A percentile compares a stretch with the other conserved stretches of the same genome.
Conservation (phyloP, 1,140 invertebrate species). For the Philotrypesis tridentata region DNA sequence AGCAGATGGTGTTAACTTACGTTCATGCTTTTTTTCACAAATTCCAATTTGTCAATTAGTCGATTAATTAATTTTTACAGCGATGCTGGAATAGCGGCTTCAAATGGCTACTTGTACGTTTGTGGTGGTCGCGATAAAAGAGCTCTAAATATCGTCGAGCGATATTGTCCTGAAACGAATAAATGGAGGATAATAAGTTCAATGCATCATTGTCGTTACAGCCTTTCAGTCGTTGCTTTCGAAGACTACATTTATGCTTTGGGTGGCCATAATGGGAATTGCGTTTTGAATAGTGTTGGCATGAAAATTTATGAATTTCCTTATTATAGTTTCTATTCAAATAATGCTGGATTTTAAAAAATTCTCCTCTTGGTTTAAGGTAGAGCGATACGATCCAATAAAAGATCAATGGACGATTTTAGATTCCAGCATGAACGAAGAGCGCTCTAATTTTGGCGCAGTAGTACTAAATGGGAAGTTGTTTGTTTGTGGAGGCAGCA, state of each 20-base stretch:
- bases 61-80: neutral
- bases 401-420: neutral
- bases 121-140: slow-evolving; percentile 1
- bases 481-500: slow-evolving; percentile 3
- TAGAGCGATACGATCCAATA: neutral
- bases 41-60: neutral
- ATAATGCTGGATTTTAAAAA: neutral
- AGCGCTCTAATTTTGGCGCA: neutral
- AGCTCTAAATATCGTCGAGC: neutral
- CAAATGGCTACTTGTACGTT: neutral
- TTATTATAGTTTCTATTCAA: neutral
- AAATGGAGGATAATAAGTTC: neutral
- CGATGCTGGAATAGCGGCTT: neutral
- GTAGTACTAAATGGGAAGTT: neutral
- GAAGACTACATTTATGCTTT: neutral
- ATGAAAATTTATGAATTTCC: neutral
- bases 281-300: neutral
- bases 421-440: neutral
- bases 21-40: neutral
- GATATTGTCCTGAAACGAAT: neutral
- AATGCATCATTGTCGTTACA: neutral
- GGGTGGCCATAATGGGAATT: neutral
- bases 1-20: neutral
- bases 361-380: neutral
- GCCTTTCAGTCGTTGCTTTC: neutral